These are phyloP conservation scores for Pristis pectinata DNA, from an alignment of 2,797 vertebrate species.

Conservation along the genomic window DNA sequence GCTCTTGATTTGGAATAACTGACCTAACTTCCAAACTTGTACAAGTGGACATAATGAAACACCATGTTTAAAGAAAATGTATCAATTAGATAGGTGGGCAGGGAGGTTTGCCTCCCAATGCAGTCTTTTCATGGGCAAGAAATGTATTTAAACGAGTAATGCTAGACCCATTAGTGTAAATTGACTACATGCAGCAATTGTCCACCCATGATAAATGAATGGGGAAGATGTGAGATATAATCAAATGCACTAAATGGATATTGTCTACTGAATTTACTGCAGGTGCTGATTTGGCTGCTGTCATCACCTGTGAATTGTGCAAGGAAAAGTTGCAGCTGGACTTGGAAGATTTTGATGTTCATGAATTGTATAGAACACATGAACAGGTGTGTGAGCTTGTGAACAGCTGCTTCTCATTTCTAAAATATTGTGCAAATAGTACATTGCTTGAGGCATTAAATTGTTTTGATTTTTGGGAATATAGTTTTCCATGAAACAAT, in stretches of 20 bases:
- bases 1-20: not conserved
- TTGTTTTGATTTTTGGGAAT: not conserved
- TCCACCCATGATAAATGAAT: not conserved
- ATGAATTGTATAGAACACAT: constrained; percentile 88
- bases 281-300: constrained; percentile 84
- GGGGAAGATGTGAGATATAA: not conserved
- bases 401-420: too few species aligned
- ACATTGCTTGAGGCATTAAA: not conserved
- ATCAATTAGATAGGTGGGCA: too few species aligned
- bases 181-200: not conserved
- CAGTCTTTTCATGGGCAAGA: too few species aligned
- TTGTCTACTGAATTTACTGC: constrained; percentile 38
- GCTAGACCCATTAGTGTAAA: not conserved
- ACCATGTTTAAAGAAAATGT: too few species aligned
- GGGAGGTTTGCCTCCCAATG: too few species aligned
- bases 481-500: not conserved
- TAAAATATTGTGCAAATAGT: not conserved
- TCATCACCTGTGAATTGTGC: constrained; percentile 94
- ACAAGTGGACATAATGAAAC: too few species aligned
- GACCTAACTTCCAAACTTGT: not conserved
- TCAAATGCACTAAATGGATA: constrained; percentile 39
- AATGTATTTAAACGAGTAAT: too few species aligned
- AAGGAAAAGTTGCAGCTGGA: constrained; percentile 90
- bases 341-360: constrained; percentile 92
- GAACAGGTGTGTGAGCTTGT: constrained; percentile 66